Percentiles rank a stretch among this genome's conserved stretches.
These are phyloP conservation scores for Ciconia boyciana DNA, from an alignment of 2,113 vertebrate genomes.

Conservation along the genomic window DNA sequence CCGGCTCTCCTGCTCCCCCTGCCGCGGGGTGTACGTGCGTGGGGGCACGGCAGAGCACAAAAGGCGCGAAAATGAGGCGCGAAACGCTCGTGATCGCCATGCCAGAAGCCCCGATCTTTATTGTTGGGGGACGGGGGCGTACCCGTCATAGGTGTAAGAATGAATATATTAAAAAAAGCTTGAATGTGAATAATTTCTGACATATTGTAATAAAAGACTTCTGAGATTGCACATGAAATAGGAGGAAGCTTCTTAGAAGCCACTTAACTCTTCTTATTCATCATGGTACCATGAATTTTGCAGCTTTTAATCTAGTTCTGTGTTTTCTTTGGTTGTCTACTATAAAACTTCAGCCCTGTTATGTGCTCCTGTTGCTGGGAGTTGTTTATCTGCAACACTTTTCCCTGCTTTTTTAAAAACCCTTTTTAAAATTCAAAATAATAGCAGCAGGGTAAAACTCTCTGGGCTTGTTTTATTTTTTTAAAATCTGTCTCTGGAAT, in stretches of 20 bases:
- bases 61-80: too few relatives aligned
- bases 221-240: neutral
- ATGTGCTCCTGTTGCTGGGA: neutral
- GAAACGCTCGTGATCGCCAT: too few relatives aligned
- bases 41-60: too few relatives aligned
- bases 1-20: too few relatives aligned
- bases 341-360: neutral
- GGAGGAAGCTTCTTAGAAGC: neutral
- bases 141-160: neutral
- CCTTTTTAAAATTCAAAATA: neutral
- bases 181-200: neutral
- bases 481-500: neutral
- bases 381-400: neutral
- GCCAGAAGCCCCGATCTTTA: too few relatives aligned
- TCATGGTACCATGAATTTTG: neutral
- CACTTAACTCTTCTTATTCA: neutral
- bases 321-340: neutral
- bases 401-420: neutral
- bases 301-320: neutral
- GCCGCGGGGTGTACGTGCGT: too few relatives aligned
- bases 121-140: too few relatives aligned
- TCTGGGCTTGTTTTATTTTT: neutral
- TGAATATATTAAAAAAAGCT: neutral
- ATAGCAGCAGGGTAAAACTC: neutral
- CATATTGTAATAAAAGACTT: neutral